phyloP scores from a whole-genome alignment of 1,140 invertebrate species.

The Chelonus insularis region DNA sequence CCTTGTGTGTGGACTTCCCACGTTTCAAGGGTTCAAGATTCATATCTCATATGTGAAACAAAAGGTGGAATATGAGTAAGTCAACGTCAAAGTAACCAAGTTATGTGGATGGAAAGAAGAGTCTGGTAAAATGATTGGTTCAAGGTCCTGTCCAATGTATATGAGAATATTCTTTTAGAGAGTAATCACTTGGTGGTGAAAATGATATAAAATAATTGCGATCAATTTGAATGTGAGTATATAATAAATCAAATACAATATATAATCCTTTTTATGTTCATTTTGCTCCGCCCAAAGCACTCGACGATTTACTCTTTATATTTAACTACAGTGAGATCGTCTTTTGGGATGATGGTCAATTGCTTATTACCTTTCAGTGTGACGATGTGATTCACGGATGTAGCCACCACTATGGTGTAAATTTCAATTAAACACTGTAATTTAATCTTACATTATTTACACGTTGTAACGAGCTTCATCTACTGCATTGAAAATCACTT shows the following conservation, averaged over 20 bases:
- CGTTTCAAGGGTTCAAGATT: constrained; percentile 30
- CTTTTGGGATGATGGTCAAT: constrained; percentile 7
- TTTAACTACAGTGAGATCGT: neutral
- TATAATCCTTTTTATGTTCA: constrained; percentile 4
- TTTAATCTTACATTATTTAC: constrained; percentile 3
- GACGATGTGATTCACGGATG: neutral
- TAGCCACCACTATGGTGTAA: neutral
- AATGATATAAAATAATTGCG: neutral
- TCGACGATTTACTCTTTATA: constrained; percentile 16
- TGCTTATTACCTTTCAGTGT: constrained; percentile 25
- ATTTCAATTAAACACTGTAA: constrained; percentile 2
- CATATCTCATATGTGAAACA: constrained; percentile 20
- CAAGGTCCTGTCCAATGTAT: neutral
- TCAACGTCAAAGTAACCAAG: neutral
- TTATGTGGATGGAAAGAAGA: constrained; percentile 9
- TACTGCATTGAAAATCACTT: neutral
- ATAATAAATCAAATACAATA: constrained; percentile 19
- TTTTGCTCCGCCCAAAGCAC: constrained; percentile 2
- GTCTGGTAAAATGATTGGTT: neutral
- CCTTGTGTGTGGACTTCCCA: constrained; percentile 30
- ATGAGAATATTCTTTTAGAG: no score
- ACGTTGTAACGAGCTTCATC: neutral
- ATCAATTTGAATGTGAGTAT: neutral
- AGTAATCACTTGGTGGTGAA: no score
- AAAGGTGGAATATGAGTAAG: neutral